Percentiles rank a stretch among this genome's conserved stretches.
Conservation (phyloP, 2,888 invertebrate species). For the Encarsia formosa region DNA sequence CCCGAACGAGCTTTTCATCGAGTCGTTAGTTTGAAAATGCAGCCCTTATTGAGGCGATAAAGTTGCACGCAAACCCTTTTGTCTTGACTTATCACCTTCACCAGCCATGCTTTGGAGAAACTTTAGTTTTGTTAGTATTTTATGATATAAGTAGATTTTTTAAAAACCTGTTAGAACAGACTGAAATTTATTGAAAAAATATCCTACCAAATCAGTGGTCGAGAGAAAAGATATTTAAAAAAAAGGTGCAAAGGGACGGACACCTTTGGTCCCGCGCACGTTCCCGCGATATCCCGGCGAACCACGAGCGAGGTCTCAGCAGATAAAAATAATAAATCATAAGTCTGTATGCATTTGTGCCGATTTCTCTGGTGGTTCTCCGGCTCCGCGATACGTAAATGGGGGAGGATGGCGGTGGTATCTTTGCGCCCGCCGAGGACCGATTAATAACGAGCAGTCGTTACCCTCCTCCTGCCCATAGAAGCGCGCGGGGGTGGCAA, state of each 20-base stretch:
- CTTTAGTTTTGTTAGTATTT: no score
- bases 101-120: no score
- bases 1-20: conserved; percentile 49
- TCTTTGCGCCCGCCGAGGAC: conserved; percentile 35
- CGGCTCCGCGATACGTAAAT: conserved; percentile 46
- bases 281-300: conserved; percentile 8
- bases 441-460: conserved; percentile 50
- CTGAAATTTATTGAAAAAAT: no score
- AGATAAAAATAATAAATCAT: conserved; percentile 50
- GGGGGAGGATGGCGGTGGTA: conserved; percentile 34
- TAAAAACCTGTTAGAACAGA: no score
- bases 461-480: conserved; percentile 31
- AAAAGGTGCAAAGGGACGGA: background rate
- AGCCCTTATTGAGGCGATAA: no score
- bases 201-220: no score
- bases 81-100: background rate
- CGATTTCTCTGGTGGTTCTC: conserved; percentile 41
- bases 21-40: conserved; percentile 46
- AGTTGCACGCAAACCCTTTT: no score
- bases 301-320: background rate
- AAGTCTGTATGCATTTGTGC: conserved; percentile 36
- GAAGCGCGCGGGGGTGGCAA: conserved; percentile 9
- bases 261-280: conserved; percentile 1
- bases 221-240: no score
- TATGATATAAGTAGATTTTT: no score